These are phyloP conservation scores for Camponotus pennsylvanicus DNA, from an alignment of 1,140 invertebrate species.

Conservation along the genomic window DNA sequence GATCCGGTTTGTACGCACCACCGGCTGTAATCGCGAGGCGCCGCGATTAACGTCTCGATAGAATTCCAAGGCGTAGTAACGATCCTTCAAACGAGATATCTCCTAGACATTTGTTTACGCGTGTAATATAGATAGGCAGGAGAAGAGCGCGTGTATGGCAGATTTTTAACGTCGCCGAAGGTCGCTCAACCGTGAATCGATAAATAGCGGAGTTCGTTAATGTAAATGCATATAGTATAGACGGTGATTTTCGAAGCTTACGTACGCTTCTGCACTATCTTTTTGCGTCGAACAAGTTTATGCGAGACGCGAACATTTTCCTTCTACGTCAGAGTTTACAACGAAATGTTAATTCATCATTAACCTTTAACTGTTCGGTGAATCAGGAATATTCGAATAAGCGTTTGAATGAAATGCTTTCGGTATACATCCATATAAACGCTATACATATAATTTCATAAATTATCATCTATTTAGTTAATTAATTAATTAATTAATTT, in stretches of 20 bases:
- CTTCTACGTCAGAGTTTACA: background rate
- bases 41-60: conserved; percentile 61
- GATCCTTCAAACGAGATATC: conserved; percentile 20
- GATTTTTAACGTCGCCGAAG: conserved; percentile 64
- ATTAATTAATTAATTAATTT: background rate
- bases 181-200: conserved; percentile 65
- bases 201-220: conserved; percentile 59
- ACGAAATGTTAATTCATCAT: conserved; percentile 49
- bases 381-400: background rate
- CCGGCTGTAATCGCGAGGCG: conserved; percentile 39
- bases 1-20: background rate
- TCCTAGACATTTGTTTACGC: conserved; percentile 31
- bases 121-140: background rate
- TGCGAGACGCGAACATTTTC: background rate
- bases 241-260: conserved; percentile 59
- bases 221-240: conserved; percentile 42
- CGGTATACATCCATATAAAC: no score
- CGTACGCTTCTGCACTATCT: background rate
- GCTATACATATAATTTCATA: background rate
- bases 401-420: background rate
- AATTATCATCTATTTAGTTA: background rate
- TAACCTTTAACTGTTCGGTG: conserved; percentile 37
- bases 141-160: background rate
- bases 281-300: background rate
- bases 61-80: conserved; percentile 39